These are phyloP conservation scores for Chelonoidis abingdonii DNA, from an alignment of 2,113 vertebrate genomes.

Conservation along the genomic window DNA sequence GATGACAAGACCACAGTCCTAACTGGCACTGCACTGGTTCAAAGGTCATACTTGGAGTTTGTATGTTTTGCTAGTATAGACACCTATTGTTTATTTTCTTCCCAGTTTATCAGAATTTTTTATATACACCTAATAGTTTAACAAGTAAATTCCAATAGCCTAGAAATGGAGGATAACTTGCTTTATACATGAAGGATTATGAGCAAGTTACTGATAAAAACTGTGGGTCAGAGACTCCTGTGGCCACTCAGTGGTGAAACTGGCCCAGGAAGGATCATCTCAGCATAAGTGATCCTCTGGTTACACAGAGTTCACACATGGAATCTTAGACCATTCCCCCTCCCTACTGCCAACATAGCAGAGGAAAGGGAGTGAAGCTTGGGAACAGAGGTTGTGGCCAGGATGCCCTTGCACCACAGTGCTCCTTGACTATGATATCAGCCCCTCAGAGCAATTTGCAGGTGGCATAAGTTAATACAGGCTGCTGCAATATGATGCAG, in stretches of 20 bases:
- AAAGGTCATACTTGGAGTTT: neutral
- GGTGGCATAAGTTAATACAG: neutral
- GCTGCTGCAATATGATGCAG: neutral
- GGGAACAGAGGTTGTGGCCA: neutral
- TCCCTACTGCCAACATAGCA: neutral
- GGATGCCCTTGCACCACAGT: neutral
- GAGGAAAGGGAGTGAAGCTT: neutral
- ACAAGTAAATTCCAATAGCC: neutral
- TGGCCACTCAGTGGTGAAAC: neutral
- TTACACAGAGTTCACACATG: neutral
- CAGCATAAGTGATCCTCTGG: neutral
- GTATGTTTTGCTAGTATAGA: rapidly evolving
- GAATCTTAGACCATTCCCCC: neutral
- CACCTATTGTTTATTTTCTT: neutral
- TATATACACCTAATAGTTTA: neutral
- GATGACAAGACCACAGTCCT: neutral
- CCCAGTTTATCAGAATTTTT: neutral
- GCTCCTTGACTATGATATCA: rapidly evolving
- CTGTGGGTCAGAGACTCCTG: neutral
- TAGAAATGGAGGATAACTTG: neutral
- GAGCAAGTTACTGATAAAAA: neutral
- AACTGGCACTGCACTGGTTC: neutral
- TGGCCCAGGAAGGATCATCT: neutral
- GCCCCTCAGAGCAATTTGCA: neutral
- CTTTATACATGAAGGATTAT: neutral